Conservation (phyloP, 2,113 vertebrate genomes). For the Oreocharis arfaki region DNA sequence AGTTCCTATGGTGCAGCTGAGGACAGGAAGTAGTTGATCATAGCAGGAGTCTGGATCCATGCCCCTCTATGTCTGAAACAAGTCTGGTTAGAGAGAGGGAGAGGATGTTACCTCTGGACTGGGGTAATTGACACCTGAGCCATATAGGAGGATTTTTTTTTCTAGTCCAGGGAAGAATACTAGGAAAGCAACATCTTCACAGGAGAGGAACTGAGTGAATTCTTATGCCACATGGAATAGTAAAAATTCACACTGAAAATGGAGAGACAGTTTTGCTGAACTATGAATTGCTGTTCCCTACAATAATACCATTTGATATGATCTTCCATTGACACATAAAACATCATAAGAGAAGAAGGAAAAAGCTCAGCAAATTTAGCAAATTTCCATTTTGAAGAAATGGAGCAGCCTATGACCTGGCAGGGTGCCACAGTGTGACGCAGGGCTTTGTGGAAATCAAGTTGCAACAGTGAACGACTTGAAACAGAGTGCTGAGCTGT, state of each 20-base stretch:
- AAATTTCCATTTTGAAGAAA: constrained; percentile 20
- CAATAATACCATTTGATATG: not conserved
- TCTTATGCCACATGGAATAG: not conserved
- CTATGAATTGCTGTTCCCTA: not conserved
- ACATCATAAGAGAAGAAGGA: not conserved
- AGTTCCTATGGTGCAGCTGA: not conserved
- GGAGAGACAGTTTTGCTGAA: not conserved
- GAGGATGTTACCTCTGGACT: not conserved
- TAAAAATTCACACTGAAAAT: not conserved
- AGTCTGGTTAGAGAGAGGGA: not conserved
- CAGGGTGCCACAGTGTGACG: not conserved
- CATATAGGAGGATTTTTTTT: not conserved
- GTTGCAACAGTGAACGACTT: not conserved
- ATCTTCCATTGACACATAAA: not conserved
- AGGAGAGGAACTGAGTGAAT: not conserved
- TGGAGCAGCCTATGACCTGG: not conserved
- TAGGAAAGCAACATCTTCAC: not conserved
- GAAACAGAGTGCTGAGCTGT: constrained; percentile 24
- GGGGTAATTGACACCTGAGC: not conserved
- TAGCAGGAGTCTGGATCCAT: not conserved
- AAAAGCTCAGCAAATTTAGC: not conserved
- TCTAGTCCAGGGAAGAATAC: not conserved
- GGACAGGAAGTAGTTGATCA: constrained; percentile 19
- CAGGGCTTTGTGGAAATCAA: not conserved
- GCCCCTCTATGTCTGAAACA: not conserved